These are phyloP conservation scores for Ailuropoda melanoleuca DNA, from an alignment of 2,113 vertebrate genomes.

Conservation along the genomic window DNA sequence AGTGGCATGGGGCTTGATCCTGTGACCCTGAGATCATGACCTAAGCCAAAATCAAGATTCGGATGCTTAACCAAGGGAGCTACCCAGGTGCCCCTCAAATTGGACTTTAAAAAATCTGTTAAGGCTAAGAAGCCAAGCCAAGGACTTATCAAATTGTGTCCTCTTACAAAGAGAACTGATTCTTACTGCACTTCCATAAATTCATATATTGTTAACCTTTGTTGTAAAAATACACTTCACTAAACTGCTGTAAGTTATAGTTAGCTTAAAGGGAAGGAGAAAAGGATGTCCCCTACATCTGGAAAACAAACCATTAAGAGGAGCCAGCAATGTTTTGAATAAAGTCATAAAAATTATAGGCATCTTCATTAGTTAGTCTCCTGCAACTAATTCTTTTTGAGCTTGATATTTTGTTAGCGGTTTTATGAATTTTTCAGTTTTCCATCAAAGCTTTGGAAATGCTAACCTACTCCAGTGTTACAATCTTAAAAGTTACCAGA, in stretches of 20 bases:
- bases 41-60: not conserved
- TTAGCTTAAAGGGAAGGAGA: not conserved
- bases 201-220: not conserved
- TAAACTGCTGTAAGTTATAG: not conserved
- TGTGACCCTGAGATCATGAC: not conserved
- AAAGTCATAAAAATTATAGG: not conserved
- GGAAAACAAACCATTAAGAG: not conserved
- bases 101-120: not conserved
- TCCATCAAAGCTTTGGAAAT: not conserved
- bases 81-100: not conserved
- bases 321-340: not conserved
- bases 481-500: not conserved
- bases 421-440: not conserved
- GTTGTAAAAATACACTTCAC: not conserved
- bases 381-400: not conserved
- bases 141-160: not conserved
- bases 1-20: not conserved
- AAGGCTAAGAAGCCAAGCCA: not conserved
- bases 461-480: not conserved
- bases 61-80: not conserved
- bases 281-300: not conserved
- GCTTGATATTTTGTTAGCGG: not conserved
- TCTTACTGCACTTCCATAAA: not conserved
- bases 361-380: not conserved
- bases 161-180: not conserved